Base-by-base conservation (phyloP, 2,888 invertebrate species). In the Drosophila sordidula region DNA sequence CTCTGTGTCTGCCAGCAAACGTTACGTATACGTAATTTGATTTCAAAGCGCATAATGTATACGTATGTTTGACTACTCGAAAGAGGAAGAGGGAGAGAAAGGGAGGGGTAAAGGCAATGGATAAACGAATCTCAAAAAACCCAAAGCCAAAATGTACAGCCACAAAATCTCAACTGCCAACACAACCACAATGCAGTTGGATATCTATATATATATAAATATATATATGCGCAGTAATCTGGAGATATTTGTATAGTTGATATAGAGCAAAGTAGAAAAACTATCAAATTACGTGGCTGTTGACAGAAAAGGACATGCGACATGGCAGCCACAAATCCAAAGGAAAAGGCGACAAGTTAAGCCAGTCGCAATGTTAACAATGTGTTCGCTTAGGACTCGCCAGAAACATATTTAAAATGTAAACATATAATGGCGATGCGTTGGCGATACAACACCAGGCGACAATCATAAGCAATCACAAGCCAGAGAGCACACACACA, bases 241-340 rank as follows among this genome's bases (percentile, higher is more conserved):
- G 62, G 46, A 76, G 67, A 68, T 87, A 75, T 85, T 85, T 77
- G 68, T 78, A 66, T 67, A 80, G 70, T 71, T 71, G 67, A 78
- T 70, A 71, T 70, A 34, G 72, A 76, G 67, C 44, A 67, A 79
- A 81, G 79, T 77, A 77, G 80, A 87, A 86, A 82, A 84, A 90
- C 87, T 86, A 89, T 86, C 80, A 88, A 87, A 84, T 88, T 80
- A 88, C 83, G 75, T 73, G 65, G 65, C 74, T 74, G 79, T 78
- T 75, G 88, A 82, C 78, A 85, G 57, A 73, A 67, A 54, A 57
- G 18, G 25, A 52, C 41, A 57, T 54, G 29, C 18, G 11, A 22
- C 32, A n/a, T 41, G 64, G 51, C 64, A 55, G 50, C 65, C 56
- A 46, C 58, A 58, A 77, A 80, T 78, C 76, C 80, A 77, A 78